Evolutionary conservation across 2,797 vertebrate species (phyloP).

Genomic region (Delichon dasypus): DNA sequence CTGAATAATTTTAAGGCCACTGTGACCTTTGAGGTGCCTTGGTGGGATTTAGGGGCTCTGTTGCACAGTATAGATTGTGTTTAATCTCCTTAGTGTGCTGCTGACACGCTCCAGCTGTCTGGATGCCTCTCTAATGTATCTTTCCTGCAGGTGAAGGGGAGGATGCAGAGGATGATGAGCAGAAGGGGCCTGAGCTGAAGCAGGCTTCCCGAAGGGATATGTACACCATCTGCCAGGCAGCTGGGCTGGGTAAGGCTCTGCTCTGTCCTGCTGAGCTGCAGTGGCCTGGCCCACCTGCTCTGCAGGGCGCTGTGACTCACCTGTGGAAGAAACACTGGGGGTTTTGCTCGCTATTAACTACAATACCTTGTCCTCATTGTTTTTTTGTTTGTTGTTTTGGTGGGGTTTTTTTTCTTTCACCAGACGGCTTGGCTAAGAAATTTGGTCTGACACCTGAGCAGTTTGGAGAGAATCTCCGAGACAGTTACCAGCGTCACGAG

Average conservation of each 20-base stretch:
- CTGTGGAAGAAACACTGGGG: not conserved
- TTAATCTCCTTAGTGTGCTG: not conserved
- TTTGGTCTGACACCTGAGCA: constrained; percentile 98
- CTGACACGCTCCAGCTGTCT: not conserved
- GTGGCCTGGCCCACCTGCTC: not conserved
- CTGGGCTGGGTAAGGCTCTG: constrained; percentile 87
- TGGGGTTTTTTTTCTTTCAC: not conserved
- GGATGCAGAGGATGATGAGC: constrained; percentile 88
- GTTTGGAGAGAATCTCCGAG: constrained; percentile 96
- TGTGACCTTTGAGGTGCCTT: not conserved
- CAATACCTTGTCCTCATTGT: not conserved
- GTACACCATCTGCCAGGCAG: constrained; percentile 97
- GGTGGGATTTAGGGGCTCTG: not conserved
- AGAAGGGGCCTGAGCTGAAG: constrained; percentile 95
- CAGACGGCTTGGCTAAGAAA: constrained; percentile 95
- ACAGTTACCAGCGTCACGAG: constrained; percentile 98
- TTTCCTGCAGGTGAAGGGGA: constrained; percentile 80
- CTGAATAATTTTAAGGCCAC: not conserved
- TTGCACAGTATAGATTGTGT: not conserved
- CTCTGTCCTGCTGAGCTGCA: not conserved
- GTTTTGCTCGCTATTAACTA: not conserved
- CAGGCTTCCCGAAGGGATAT: constrained; percentile 96
- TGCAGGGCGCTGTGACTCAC: not conserved
- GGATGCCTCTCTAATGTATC: not conserved
- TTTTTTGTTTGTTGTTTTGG: not conserved